A percentile compares a stretch with the other conserved stretches of the same genome.
These are phyloP conservation scores for Drosophila mayaguana DNA, from an alignment of 2,888 invertebrate genomes.

Conservation along the genomic window DNA sequence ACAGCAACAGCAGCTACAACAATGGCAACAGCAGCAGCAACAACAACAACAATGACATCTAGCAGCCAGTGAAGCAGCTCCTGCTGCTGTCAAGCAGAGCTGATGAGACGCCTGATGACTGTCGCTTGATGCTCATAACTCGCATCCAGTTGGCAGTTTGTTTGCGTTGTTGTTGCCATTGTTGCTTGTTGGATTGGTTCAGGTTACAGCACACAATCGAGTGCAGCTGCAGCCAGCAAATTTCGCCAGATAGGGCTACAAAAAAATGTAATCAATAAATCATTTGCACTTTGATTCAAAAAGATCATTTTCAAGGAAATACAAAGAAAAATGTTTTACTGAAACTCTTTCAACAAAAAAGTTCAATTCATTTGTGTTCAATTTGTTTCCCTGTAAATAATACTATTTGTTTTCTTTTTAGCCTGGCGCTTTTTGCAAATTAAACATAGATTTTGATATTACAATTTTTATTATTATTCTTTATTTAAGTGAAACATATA, in stretches of 20 bases:
- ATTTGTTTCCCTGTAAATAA: not conserved
- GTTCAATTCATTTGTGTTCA: not conserved
- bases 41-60: conserved; percentile 21
- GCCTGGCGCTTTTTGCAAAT: not conserved
- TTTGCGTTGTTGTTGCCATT: conserved; percentile 24
- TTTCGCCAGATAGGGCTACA: conserved; percentile 4
- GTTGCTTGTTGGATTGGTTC: conserved; percentile 34
- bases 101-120: conserved; percentile 56
- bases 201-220: conserved; percentile 49
- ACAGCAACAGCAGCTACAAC: not conserved
- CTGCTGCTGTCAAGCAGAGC: conserved; percentile 71
- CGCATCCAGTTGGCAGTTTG: conserved; percentile 42
- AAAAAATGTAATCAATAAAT: conserved; percentile 6
- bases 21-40: not conserved
- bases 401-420: not conserved
- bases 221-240: conserved; percentile 29
- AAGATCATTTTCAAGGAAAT: not conserved
- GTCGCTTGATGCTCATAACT: conserved; percentile 44
- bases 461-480: not conserved
- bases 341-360: not conserved
- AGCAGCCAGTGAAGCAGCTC: conserved; percentile 48
- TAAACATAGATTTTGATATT: not conserved
- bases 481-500: not conserved
- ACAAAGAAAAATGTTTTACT: not conserved
- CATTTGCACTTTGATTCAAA: conserved; percentile 6